Percentiles rank a stretch among this genome's conserved stretches.
These are phyloP conservation scores for Tetranychus truncatus DNA, from an alignment of 2,888 invertebrate genomes.

Conservation along the genomic window DNA sequence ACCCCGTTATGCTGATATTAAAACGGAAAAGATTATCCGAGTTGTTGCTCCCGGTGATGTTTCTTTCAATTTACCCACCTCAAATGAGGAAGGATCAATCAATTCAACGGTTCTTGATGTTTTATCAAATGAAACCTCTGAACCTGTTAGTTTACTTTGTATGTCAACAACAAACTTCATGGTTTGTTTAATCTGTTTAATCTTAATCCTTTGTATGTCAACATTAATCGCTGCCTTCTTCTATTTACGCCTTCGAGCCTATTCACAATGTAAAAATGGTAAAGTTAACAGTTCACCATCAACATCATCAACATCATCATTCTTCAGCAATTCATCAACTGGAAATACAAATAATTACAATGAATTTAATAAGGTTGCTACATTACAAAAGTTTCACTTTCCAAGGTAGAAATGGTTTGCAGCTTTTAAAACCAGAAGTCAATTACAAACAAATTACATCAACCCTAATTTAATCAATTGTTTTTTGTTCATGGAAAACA, in stretches of 20 bases:
- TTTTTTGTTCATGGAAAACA: too few species aligned
- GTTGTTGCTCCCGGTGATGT: slow-evolving; percentile 37
- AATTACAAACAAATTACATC: neutral
- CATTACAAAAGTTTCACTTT: neutral
- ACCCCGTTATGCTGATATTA: slow-evolving; percentile 30
- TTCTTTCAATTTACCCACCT: slow-evolving; percentile 49
- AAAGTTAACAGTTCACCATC: neutral
- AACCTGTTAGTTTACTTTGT: slow-evolving; percentile 64
- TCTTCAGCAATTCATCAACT: neutral
- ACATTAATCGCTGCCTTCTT: slow-evolving; percentile 79
- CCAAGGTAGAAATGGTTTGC: neutral
- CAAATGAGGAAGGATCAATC: slow-evolving; percentile 51
- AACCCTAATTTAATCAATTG: too few species aligned
- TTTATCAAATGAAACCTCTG: slow-evolving; percentile 31
- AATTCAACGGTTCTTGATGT: slow-evolving; percentile 38
- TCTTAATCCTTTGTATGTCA: slow-evolving; percentile 68
- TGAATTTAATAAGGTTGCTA: neutral
- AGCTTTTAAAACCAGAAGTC: neutral
- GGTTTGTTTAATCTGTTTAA: slow-evolving; percentile 70
- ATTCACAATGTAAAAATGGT: neutral
- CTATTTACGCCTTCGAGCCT: slow-evolving; percentile 42
- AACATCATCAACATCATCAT: neutral
- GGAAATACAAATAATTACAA: neutral
- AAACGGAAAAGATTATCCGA: slow-evolving; percentile 34
- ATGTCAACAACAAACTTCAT: slow-evolving; percentile 86